Conservation (phyloP, 2,888 invertebrate species). For the Ernsta delagoae region DNA sequence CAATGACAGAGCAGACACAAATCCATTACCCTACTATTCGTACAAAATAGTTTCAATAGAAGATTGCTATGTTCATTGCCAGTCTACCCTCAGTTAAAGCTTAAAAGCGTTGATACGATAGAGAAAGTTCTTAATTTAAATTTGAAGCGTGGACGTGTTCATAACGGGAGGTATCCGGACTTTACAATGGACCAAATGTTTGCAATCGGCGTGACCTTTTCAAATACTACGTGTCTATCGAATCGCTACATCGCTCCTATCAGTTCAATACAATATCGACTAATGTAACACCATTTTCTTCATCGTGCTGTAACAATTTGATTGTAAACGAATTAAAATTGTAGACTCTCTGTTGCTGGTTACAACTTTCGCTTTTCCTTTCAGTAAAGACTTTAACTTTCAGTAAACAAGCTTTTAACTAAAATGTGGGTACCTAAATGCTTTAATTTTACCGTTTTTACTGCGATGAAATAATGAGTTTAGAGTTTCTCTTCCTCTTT, state of each 20-base stretch:
- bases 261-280: conserved; percentile 19
- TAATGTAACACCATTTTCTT: conserved; percentile 18
- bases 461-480: no score
- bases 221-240: conserved; percentile 16
- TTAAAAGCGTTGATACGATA: conserved; percentile 41
- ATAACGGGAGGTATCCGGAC: conserved; percentile 15
- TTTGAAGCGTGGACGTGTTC: conserved; percentile 18
- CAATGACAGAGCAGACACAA: conserved; percentile 56
- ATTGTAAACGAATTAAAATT: neutral
- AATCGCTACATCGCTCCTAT: conserved; percentile 5
- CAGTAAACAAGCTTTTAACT: no score
- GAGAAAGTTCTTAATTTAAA: conserved; percentile 42
- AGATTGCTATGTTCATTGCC: conserved; percentile 42
- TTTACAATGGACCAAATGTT: conserved; percentile 23
- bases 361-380: neutral
- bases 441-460: no score
- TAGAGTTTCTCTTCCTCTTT: no score
- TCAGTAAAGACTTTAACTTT: neutral
- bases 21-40: conserved; percentile 47
- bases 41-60: conserved; percentile 43
- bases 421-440: no score
- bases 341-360: neutral
- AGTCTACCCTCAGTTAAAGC: conserved; percentile 41
- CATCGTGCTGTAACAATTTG: conserved; percentile 1
- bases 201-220: conserved; percentile 26